Percentiles rank a stretch among this genome's conserved stretches.
phyloP scores from a whole-genome alignment of 2,113 vertebrate genomes.

The Rousettus leschenaultii region DNA sequence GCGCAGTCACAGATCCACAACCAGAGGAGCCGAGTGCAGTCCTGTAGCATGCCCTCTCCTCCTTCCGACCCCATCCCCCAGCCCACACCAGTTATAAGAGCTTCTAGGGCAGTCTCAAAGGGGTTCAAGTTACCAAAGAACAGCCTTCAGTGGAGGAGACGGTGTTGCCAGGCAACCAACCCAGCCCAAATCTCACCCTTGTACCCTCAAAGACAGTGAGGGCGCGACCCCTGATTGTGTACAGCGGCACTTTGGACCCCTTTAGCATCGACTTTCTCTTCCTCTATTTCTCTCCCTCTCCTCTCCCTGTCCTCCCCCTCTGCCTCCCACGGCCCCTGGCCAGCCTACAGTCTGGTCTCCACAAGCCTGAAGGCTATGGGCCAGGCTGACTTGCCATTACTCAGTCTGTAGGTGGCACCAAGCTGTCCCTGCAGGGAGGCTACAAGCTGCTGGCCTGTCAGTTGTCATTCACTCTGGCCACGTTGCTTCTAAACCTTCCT shows the following conservation, averaged over 20 bases:
- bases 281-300: not conserved
- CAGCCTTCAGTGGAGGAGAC: not conserved
- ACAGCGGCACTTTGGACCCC: not conserved
- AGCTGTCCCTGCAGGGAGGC: constrained; percentile 47
- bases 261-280: constrained; percentile 30
- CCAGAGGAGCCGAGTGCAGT: not conserved
- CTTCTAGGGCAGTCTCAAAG: constrained; percentile 44
- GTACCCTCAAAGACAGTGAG: constrained; percentile 43
- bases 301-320: not conserved
- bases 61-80: not conserved
- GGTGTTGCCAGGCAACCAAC: constrained; percentile 50
- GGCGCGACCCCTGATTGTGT: not conserved
- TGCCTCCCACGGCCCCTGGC: not conserved
- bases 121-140: constrained; percentile 56
- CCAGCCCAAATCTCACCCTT: not conserved
- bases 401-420: constrained; percentile 14
- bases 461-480: constrained; percentile 30
- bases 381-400: constrained; percentile 38
- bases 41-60: not conserved
- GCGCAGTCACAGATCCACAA: constrained; percentile 10
- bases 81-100: not conserved
- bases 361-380: not conserved
- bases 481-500: constrained; percentile 21
- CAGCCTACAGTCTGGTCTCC: not conserved
- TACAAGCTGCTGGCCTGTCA: constrained; percentile 53